Conservation (phyloP, 2,113 vertebrate species). For the Scomber scombrus region DNA sequence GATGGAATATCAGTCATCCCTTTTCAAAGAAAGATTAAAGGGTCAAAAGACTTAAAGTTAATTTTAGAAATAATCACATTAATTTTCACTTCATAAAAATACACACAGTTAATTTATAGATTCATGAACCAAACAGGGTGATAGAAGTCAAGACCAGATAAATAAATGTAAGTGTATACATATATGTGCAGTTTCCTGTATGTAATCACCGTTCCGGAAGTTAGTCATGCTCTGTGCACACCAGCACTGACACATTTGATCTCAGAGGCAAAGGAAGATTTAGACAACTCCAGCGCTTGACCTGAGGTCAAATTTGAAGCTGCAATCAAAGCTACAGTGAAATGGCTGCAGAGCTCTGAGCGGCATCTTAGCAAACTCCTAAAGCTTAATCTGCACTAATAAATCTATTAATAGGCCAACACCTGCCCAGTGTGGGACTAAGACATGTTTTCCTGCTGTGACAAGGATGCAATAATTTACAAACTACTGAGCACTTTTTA, state of each 20-base stretch:
- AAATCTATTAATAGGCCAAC: conserved; percentile 71
- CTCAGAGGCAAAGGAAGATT: conserved; percentile 34
- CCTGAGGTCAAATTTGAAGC: conserved; percentile 38
- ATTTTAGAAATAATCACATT: not conserved
- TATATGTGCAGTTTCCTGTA: not conserved
- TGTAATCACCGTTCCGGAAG: not conserved
- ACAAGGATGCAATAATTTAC: not conserved
- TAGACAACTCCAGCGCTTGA: conserved; percentile 38
- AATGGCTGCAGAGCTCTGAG: conserved; percentile 43
- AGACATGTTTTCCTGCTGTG: conserved; percentile 16
- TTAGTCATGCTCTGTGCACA: not conserved
- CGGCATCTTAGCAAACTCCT: conserved; percentile 49
- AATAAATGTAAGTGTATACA: not conserved
- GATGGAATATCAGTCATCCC: conserved; percentile 6
- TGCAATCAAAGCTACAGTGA: conserved; percentile 48
- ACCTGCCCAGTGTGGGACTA: conserved; percentile 53
- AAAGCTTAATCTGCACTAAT: conserved; percentile 72
- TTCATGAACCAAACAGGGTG: not conserved
- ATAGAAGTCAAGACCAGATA: not conserved
- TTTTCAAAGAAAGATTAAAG: conserved; percentile 23
- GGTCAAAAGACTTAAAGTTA: not conserved
- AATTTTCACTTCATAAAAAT: not conserved
- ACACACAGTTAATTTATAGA: not conserved
- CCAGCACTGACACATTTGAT: conserved; percentile 18
- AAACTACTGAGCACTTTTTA: not conserved